Conservation (phyloP, 1,140 invertebrate species). For the Macrotrachela quadricornifera region DNA sequence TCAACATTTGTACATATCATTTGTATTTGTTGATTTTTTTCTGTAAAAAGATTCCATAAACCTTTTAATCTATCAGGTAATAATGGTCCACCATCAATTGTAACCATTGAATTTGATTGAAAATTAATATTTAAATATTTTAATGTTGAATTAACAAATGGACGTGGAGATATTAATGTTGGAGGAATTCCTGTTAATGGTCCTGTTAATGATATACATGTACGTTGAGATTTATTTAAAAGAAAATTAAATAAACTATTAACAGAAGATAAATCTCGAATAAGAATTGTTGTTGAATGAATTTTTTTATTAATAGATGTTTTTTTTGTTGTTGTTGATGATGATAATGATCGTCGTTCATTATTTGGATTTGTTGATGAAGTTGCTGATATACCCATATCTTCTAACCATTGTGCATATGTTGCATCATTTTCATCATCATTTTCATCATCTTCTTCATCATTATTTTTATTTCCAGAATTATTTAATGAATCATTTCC, state of each 20-base stretch:
- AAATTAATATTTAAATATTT: constrained; percentile 42
- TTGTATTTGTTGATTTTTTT: too few species aligned
- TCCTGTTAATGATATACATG: constrained; percentile 46
- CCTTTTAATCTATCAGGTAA: too few species aligned
- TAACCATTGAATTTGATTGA: too few species aligned
- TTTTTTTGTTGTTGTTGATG: too few species aligned
- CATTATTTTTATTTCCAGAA: constrained; percentile 8
- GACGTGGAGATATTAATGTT: constrained; percentile 60
- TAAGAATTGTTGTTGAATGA: constrained; percentile 51
- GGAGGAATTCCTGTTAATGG: constrained; percentile 64
- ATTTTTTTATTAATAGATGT: constrained; percentile 19
- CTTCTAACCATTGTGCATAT: constrained; percentile 20
- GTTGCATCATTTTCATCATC: constrained; percentile 22
- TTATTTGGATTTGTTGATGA: too few species aligned
- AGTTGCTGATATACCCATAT: constrained; percentile 14
- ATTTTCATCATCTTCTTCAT: constrained; percentile 22
- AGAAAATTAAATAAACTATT: constrained; percentile 73
- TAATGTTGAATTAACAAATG: constrained; percentile 62
- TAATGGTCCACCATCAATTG: too few species aligned
- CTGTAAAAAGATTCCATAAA: too few species aligned
- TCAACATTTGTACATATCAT: too few species aligned
- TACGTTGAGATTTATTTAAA: constrained; percentile 50
- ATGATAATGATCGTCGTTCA: too few species aligned
- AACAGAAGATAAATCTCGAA: constrained; percentile 45
- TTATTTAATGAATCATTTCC: constrained; percentile 9